Conservation (phyloP, 64 coral and sea anemone genomes). For the Dendronephthya gigantea region DNA sequence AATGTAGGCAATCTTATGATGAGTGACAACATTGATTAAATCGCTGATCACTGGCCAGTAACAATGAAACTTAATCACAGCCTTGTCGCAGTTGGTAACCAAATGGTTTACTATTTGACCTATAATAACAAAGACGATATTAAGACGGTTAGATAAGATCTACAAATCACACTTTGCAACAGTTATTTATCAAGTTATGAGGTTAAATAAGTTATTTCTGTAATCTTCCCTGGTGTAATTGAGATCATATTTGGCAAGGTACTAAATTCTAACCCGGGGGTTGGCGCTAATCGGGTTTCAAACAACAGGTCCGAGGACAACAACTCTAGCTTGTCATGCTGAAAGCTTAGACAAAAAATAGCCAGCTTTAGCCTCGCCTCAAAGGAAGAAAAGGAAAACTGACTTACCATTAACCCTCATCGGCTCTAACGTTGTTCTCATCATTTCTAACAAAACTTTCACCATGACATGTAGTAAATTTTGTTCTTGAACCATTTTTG, state of each 20-base stretch:
- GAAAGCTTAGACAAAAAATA: too few relatives aligned
- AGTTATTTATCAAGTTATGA: too few relatives aligned
- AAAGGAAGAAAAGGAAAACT: not conserved
- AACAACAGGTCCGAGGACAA: too few relatives aligned
- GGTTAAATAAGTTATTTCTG: too few relatives aligned
- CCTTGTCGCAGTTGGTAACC: slow-evolving; percentile 58
- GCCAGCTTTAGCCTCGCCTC: too few relatives aligned
- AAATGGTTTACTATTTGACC: slow-evolving; percentile 37
- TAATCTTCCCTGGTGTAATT: too few relatives aligned
- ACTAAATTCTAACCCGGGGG: too few relatives aligned
- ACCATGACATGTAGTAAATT: slow-evolving; percentile 95
- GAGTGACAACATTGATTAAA: slow-evolving; percentile 91
- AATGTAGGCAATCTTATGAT: slow-evolving; percentile 58
- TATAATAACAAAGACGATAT: not conserved
- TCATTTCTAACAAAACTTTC: slow-evolving; percentile 93
- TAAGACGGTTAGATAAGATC: too few relatives aligned
- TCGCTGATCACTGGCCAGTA: slow-evolving; percentile 96
- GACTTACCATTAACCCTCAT: slow-evolving; percentile 59
- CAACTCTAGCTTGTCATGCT: too few relatives aligned
- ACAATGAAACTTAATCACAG: slow-evolving; percentile 55
- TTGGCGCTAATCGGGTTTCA: too few relatives aligned
- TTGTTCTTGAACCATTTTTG: slow-evolving; percentile 83
- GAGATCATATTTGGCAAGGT: too few relatives aligned
- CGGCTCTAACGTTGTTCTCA: slow-evolving; percentile 47
- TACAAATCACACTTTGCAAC: too few relatives aligned